A percentile compares a stretch with the other conserved stretches of the same genome.
Conservation (phyloP, 2,113 vertebrate genomes). For the Colaptes auratus region DNA sequence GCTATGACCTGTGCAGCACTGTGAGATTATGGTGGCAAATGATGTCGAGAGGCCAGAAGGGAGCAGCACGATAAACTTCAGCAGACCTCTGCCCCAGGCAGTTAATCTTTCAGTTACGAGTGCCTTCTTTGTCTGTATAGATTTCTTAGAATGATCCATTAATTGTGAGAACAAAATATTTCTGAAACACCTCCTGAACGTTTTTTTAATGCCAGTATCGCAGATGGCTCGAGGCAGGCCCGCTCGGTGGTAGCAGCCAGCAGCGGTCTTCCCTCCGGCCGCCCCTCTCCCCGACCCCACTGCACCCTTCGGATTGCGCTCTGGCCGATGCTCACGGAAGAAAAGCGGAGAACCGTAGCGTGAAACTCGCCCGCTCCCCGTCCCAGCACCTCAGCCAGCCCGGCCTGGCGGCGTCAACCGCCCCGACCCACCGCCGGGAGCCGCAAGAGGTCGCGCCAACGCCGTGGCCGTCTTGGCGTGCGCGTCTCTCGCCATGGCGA, state of each 20-base stretch:
- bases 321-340: background rate
- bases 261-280: background rate
- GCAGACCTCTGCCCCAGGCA: background rate
- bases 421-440: background rate
- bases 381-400: too few relatives aligned
- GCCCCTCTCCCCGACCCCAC: background rate
- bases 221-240: accelerated
- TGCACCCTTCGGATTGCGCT: background rate
- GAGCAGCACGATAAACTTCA: too few relatives aligned
- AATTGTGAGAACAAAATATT: accelerated
- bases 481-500: background rate
- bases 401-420: background rate
- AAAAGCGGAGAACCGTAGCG: accelerated
- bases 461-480: background rate
- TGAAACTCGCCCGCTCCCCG: accelerated
- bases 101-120: background rate
- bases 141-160: background rate
- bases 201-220: too few relatives aligned
- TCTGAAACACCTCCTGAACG: accelerated
- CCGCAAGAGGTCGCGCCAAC: background rate
- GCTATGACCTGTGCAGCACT: background rate
- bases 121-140: accelerated
- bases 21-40: accelerated
- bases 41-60: accelerated
- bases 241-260: background rate